Conservation (phyloP, 2,888 invertebrate genomes). For the Glyphotaelius pellucidus region DNA sequence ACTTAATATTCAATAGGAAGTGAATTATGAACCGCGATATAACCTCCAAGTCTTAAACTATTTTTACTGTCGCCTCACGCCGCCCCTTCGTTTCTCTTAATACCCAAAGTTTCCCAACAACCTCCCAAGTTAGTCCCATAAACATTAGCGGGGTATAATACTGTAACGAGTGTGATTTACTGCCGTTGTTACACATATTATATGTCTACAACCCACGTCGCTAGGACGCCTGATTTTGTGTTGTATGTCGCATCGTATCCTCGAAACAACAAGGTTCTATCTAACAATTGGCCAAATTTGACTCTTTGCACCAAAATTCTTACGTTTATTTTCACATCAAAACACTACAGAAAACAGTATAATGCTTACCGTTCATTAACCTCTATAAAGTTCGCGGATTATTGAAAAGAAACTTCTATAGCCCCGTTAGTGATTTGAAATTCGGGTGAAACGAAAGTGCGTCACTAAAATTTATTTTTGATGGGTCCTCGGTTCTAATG, state of each 20-base stretch:
- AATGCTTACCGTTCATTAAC: too few species aligned
- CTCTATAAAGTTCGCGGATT: too few species aligned
- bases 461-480: too few species aligned
- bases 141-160: slow-evolving; percentile 47
- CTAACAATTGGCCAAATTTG: too few species aligned
- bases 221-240: slow-evolving; percentile 3
- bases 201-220: slow-evolving; percentile 16
- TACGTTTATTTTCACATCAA: too few species aligned
- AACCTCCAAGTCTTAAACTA: slow-evolving; percentile 32
- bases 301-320: too few species aligned
- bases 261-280: too few species aligned
- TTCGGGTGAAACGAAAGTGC: too few species aligned
- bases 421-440: too few species aligned
- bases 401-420: too few species aligned
- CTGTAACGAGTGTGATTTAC: slow-evolving; percentile 50
- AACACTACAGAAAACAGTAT: too few species aligned
- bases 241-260: neutral
- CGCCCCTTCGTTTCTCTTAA: neutral
- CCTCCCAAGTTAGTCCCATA: slow-evolving; percentile 20
- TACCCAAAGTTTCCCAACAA: slow-evolving; percentile 45
- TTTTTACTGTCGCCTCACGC: slow-evolving; percentile 38
- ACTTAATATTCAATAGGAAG: slow-evolving; percentile 5
- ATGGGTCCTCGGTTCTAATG: too few species aligned
- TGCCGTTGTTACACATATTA: slow-evolving; percentile 22
- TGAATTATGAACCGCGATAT: slow-evolving; percentile 30